A percentile compares a stretch with the other conserved stretches of the same genome.
Conservation (phyloP, 2,888 invertebrate species). For the Melieria omissa region DNA sequence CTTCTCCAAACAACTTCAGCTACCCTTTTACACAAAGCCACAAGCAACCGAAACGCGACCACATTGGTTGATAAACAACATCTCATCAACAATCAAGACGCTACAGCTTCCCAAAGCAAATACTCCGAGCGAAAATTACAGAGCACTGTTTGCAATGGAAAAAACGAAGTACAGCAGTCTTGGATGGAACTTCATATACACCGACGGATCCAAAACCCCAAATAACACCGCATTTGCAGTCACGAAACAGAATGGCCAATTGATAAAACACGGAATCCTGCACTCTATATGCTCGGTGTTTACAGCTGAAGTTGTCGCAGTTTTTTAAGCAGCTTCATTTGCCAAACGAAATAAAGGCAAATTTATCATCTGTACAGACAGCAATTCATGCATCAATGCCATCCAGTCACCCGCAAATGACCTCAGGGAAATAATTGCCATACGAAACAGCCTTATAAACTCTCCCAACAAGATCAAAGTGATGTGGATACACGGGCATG, state of each 20-base stretch:
- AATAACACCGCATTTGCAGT: neutral
- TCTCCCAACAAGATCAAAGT: neutral
- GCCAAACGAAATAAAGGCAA: neutral
- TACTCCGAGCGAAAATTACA: neutral
- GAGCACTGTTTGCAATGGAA: neutral
- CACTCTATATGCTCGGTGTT: neutral
- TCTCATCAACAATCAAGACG: neutral
- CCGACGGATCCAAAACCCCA: neutral
- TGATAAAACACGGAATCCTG: neutral
- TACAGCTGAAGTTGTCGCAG: too few relatives aligned
- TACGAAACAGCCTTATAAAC: neutral
- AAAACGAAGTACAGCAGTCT: neutral
- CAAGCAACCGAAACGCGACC: neutral
- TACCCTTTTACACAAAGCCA: neutral
- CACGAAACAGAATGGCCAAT: neutral
- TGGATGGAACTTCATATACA: neutral
- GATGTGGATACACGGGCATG: conserved; percentile 9
- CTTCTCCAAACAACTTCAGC: neutral
- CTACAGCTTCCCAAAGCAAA: neutral
- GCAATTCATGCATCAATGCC: neutral
- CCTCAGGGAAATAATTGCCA: neutral
- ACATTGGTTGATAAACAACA: neutral
- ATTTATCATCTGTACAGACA: neutral
- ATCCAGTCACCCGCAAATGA: neutral
- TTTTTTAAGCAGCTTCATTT: neutral